phyloP scores from a whole-genome alignment of 2,888 invertebrate genomes.

The Tethea ocularis region DNA sequence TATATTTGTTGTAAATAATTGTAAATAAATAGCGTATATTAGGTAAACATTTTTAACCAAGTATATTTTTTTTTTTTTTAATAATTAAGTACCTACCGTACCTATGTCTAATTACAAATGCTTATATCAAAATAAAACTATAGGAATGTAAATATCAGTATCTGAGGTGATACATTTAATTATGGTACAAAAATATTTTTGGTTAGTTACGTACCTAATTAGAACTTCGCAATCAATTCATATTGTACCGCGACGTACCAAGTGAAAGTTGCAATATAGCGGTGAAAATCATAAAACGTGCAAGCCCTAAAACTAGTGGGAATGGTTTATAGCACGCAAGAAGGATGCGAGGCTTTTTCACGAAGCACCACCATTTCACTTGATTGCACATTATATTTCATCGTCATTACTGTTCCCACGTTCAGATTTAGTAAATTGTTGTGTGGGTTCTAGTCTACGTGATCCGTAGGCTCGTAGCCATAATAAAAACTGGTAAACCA shows the following conservation, averaged over 20 bases:
- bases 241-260: slow-evolving; percentile 35
- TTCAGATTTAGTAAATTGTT: slow-evolving; percentile 27
- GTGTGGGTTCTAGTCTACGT: slow-evolving; percentile 3
- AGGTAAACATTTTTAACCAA: no score
- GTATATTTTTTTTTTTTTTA: no score
- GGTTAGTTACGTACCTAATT: background rate
- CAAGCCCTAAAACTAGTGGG: slow-evolving; percentile 56
- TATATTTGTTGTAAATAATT: no score
- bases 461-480: background rate
- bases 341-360: slow-evolving; percentile 57
- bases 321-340: slow-evolving; percentile 71
- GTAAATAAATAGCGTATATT: no score
- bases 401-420: slow-evolving; percentile 37
- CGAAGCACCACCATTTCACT: slow-evolving; percentile 57
- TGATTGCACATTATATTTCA: slow-evolving; percentile 72
- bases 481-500: background rate
- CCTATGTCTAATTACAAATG: no score
- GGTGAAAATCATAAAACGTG: slow-evolving; percentile 62
- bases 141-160: background rate
- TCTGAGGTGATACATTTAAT: background rate
- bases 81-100: no score
- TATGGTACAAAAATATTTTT: background rate
- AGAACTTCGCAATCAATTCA: slow-evolving; percentile 11
- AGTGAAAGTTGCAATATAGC: slow-evolving; percentile 52
- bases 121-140: no score